phyloP scores from a whole-genome alignment of 2,113 vertebrate species.

The Hoplias malabaricus region DNA sequence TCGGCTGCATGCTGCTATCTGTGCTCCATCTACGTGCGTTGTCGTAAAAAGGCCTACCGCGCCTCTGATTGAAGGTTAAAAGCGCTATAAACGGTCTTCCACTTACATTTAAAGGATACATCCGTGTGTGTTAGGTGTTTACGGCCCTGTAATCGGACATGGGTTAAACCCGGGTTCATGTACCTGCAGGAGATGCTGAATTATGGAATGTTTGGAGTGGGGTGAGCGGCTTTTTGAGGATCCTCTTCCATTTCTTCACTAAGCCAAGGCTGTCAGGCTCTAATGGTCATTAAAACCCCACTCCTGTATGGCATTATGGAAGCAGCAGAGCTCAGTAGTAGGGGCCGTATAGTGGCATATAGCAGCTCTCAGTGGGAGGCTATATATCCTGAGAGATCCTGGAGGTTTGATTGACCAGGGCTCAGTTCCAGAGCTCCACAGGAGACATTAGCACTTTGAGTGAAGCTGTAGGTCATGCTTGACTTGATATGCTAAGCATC shows the following conservation, averaged over 20 bases:
- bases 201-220: not conserved
- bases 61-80: constrained; percentile 6
- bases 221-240: not conserved
- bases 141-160: not conserved
- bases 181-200: not conserved
- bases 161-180: not conserved
- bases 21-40: not conserved
- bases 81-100: not conserved
- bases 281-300: not conserved
- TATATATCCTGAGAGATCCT: not conserved
- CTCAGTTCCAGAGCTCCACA: not conserved
- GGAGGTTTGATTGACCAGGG: not conserved
- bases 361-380: not conserved
- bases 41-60: not conserved
- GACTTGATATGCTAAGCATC: not conserved
- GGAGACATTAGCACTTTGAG: not conserved
- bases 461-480: not conserved
- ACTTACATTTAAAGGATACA: not conserved
- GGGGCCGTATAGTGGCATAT: not conserved
- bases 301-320: not conserved
- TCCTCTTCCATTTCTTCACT: not conserved
- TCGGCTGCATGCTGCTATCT: not conserved
- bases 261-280: not conserved
- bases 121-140: not conserved
- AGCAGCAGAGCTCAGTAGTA: not conserved